Percentiles rank a stretch among this genome's conserved stretches.
Evolutionary conservation across 2,113 vertebrate genomes (phyloP).

Genomic region (Tragelaphus buxtoni): DNA sequence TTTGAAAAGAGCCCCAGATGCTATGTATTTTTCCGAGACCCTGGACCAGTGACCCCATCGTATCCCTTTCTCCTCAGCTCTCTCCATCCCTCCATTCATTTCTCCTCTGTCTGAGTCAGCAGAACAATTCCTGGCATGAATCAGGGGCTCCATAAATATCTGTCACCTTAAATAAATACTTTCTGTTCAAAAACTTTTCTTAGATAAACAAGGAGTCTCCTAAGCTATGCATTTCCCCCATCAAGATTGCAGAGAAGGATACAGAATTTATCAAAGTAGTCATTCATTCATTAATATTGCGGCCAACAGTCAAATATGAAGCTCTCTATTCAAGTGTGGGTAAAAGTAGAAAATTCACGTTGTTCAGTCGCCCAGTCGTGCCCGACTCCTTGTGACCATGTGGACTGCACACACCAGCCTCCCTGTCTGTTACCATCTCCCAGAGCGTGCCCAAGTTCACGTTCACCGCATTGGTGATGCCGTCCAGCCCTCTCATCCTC

Average conservation of each 20-base stretch:
- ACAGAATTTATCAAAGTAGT: neutral
- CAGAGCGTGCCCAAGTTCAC: neutral
- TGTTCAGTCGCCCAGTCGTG: neutral
- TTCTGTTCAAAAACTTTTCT: neutral
- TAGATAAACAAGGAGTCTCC: neutral
- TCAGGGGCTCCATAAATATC: neutral
- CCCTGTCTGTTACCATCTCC: neutral
- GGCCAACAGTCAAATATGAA: neutral
- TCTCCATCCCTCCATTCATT: neutral
- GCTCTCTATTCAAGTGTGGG: neutral
- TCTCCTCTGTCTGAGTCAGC: neutral
- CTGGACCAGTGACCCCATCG: rapidly evolving
- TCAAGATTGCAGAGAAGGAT: neutral
- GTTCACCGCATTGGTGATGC: neutral
- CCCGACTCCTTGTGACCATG: neutral
- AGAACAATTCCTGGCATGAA: neutral
- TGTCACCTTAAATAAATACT: neutral
- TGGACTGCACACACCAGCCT: neutral
- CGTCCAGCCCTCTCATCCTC: neutral
- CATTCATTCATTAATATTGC: neutral
- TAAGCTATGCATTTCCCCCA: neutral
- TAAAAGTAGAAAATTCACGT: neutral
- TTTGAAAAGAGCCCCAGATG: neutral
- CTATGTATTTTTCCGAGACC: rapidly evolving
- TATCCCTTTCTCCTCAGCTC: neutral